Base-by-base conservation (phyloP, 2,888 invertebrate species). In the Dione vanillae region DNA sequence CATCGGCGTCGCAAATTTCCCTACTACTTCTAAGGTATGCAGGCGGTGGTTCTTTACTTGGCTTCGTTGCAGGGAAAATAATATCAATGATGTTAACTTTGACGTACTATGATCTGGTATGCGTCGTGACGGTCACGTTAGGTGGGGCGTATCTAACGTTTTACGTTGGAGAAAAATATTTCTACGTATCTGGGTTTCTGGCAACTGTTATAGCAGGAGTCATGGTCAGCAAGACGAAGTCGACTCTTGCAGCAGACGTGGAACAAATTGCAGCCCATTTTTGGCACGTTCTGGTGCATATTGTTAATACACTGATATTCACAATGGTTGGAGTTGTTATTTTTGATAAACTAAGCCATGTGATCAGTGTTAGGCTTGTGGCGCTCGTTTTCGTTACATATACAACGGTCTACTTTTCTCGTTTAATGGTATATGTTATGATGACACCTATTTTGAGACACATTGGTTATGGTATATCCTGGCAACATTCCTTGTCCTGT, bases 321-420 rank as follows among this genome's bases (percentile, higher is more conserved):
- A 93, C 95, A 0, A 92, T 95, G 80, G 94, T 95, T 0, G 95
- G 95, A 0, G 94, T 95, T 14, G 94, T 95, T 45, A 94, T 95
- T 35, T 92, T 94, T 54, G 94, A 94, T 76, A 94, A 87, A 72
- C 84, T 93, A 16, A 88, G 89, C 51, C 84, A 91, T 64, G 88
- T 94, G 12, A 85, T 93, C 35, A 87, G 82, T 49, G 86, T 89
- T 11, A 77, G 88, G 9, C 91, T 91, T 72, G 81, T 90, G 0
- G 83, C 92, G 2, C 69, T 92, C 71, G 79, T 91, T 6, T 90
- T 92, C 70, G 93, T 93, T 68, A 92, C 83, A 71, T 91, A 83
- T 89, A 92, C 88, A 70, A 93, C 88, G 70, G 94, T 87, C 75
- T 94, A 87, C 80, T 94, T 84, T 77, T 94, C 87, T 70, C 91